Base-by-base conservation (phyloP, 2,888 invertebrate species). In the Vanessa cardui region DNA sequence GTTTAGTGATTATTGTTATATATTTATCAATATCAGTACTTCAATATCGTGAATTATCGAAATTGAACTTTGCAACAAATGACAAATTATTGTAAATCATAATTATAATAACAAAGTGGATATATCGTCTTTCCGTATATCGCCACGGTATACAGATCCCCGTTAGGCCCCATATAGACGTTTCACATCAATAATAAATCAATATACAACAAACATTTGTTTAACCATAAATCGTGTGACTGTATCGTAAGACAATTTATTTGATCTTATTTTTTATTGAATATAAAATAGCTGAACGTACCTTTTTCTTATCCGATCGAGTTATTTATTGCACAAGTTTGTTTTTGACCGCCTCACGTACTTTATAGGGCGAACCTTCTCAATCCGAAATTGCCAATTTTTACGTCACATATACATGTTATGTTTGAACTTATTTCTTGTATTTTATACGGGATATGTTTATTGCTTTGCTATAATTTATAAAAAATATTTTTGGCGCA, bases 341-440 rank as follows among this genome's bases (percentile, higher is more conserved):
- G 90, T 90, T 89, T 89, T 89, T 90, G 91, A 91, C 91, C 92
- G 91, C 88, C 90, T 85, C 92, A 90, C 92, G 92, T 92, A 90
- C 87, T 90, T 89, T 91, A 91, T 90, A 87, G 89, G 90, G 82
- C 84, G 85, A 90, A 89, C 90, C 90, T 89, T 89, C 86, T 83
- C 88, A 83, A 89, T 89, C 85, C 89, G 82, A 89, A 87, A 91
- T 90, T 89, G 89, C 82, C 91, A 90, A 91, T 91, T 88, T 90
- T 88, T 87, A 85, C 90, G 89, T 90, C 89, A 89, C 89, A 87
- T 90, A 62, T 66, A 62, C 62, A 33, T 33, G 49, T 52, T 58
- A 52, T 62, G 58, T 69, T 62, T 44, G 60, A 58, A 62, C 49
- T 65, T 66, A 18, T 31, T 46, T 50, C 50, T 66, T 50, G 26